phyloP scores from a whole-genome alignment of 2,888 invertebrate species.

The Pelosia muscerda region DNA sequence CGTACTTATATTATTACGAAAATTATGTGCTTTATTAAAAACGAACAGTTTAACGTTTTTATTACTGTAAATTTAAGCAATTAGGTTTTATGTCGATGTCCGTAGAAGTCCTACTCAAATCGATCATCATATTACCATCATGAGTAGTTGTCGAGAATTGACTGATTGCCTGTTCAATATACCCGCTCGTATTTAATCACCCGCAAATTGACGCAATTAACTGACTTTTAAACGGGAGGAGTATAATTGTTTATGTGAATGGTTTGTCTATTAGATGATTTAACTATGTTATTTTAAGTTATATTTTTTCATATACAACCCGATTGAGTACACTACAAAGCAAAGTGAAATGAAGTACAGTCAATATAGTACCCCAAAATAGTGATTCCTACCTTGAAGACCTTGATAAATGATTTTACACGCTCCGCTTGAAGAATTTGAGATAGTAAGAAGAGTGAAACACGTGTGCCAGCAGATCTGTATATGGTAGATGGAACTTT shows the following conservation, averaged over 20 bases:
- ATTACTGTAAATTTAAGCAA: slow-evolving; percentile 42
- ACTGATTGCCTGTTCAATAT: slow-evolving; percentile 70
- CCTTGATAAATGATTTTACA: too few relatives aligned
- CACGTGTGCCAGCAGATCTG: too few relatives aligned
- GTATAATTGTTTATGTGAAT: slow-evolving; percentile 55
- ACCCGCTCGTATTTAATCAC: slow-evolving; percentile 68
- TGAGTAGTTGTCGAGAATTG: slow-evolving; percentile 69
- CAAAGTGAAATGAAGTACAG: too few relatives aligned
- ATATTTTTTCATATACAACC: too few relatives aligned
- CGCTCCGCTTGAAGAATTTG: too few relatives aligned
- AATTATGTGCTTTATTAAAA: neutral
- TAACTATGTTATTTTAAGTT: slow-evolving; percentile 42
- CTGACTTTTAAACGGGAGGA: slow-evolving; percentile 58
- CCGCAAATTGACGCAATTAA: slow-evolving; percentile 71
- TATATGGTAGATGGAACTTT: too few relatives aligned
- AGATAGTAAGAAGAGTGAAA: too few relatives aligned
- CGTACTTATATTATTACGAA: neutral
- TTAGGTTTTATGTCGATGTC: slow-evolving; percentile 44
- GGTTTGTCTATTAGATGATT: slow-evolving; percentile 42
- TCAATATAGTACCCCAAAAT: too few relatives aligned
- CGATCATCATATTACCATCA: slow-evolving; percentile 71
- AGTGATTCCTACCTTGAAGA: too few relatives aligned
- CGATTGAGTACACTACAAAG: too few relatives aligned
- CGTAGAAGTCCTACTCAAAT: slow-evolving; percentile 56
- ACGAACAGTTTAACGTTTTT: slow-evolving; percentile 28